Evolutionary conservation across 2,113 vertebrate species (phyloP).

Genomic region (Tangachromis dhanisi): DNA sequence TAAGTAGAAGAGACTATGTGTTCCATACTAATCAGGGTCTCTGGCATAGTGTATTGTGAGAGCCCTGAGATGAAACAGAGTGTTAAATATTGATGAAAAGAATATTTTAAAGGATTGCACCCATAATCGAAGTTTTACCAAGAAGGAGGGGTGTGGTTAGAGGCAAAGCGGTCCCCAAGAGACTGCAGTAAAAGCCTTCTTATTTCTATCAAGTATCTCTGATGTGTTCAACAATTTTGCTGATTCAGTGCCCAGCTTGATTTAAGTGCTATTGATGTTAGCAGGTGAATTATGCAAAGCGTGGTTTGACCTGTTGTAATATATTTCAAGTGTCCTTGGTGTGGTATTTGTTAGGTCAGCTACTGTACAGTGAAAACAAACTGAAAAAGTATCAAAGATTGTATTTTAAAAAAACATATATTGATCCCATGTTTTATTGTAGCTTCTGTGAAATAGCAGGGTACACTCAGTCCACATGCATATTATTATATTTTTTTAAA

Average conservation of each 20-base stretch:
- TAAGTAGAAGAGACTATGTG: constrained; percentile 9
- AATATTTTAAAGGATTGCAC: constrained; percentile 50
- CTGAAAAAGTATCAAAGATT: neutral
- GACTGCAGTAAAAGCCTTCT: constrained; percentile 21
- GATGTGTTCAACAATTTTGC: constrained; percentile 35
- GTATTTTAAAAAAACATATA: neutral
- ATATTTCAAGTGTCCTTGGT: neutral
- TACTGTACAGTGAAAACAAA: neutral
- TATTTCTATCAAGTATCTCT: constrained; percentile 28
- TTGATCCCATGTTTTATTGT: neutral
- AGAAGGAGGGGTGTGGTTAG: constrained; percentile 36
- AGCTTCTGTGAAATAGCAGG: neutral
- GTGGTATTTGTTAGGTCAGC: neutral
- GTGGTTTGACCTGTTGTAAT: constrained; percentile 7
- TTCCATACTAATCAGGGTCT: constrained; percentile 52
- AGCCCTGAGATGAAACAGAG: constrained; percentile 48
- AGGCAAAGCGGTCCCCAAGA: constrained; percentile 41
- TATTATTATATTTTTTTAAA: neutral
- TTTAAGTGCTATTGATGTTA: constrained; percentile 35
- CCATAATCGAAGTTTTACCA: constrained; percentile 44
- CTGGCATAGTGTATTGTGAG: constrained; percentile 35
- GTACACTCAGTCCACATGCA: neutral
- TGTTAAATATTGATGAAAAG: constrained; percentile 65
- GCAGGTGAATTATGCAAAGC: constrained; percentile 20
- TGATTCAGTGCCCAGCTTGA: constrained; percentile 27